Evolutionary conservation across 2,888 invertebrate genomes (phyloP).

Genomic region (Drosophila nr. perissopoda): DNA sequence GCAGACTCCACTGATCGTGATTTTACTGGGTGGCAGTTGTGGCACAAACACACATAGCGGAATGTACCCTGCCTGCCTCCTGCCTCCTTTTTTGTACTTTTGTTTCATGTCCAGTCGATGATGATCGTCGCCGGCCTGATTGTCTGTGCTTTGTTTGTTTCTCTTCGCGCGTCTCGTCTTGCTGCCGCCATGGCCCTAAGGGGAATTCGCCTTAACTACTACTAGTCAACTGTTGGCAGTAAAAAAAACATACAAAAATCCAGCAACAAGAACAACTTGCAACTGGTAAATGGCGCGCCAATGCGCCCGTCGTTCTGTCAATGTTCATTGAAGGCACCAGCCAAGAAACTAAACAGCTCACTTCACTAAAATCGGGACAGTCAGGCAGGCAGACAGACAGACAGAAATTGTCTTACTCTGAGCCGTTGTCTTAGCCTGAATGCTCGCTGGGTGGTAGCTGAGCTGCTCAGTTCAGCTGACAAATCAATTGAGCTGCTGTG

Average conservation of each 20-base stretch:
- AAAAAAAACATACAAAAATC: neutral
- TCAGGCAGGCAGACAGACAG: conserved; percentile 6
- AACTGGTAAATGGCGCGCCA: conserved; percentile 28
- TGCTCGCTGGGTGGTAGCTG: conserved; percentile 43
- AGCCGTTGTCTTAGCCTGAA: conserved; percentile 21
- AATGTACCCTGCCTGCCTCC: neutral
- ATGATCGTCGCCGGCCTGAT: conserved; percentile 52
- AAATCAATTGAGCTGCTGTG: conserved; percentile 59
- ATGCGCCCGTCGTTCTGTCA: conserved; percentile 66
- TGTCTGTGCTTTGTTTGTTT: conserved; percentile 73
- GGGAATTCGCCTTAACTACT: conserved; percentile 66
- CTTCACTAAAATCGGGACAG: conserved; percentile 48
- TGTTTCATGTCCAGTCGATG: conserved; percentile 44
- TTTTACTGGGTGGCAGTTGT: conserved; percentile 69
- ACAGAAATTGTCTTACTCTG: conserved; percentile 16
- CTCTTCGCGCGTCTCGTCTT: conserved; percentile 33
- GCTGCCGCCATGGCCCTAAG: conserved; percentile 29
- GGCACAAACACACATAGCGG: conserved; percentile 1
- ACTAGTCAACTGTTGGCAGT: conserved; percentile 39
- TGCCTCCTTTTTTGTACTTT: conserved; percentile 25
- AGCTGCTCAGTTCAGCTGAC: conserved; percentile 55
- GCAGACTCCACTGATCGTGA: conserved; percentile 61
- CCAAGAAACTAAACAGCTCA: conserved; percentile 62
- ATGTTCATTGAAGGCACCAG: conserved; percentile 62
- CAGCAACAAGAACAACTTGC: conserved; percentile 4